Conservation (phyloP, 2,113 vertebrate genomes). For the Bagarius yarrelli region DNA sequence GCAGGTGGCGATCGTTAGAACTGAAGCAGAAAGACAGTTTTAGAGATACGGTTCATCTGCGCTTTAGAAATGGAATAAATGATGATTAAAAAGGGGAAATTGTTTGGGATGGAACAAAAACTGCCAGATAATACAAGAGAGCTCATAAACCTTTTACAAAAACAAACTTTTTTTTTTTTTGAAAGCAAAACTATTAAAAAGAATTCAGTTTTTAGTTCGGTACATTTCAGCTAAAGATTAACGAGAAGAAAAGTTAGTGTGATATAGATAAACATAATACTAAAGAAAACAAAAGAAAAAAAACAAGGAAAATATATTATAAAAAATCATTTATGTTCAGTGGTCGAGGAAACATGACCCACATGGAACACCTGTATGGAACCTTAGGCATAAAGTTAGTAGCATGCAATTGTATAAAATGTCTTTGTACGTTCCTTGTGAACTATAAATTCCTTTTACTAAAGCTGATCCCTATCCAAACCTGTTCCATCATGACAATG, state of each 20-base stretch:
- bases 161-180: background rate
- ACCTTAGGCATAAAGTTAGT: background rate
- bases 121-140: background rate
- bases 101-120: background rate
- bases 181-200: background rate
- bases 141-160: background rate
- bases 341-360: background rate
- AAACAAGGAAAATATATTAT: background rate
- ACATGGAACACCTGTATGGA: background rate
- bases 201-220: background rate
- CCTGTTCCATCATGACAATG: background rate
- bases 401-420: background rate
- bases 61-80: background rate
- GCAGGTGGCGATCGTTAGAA: slow-evolving; percentile 41
- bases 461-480: no score
- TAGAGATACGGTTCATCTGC: background rate
- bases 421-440: background rate
- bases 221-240: background rate
- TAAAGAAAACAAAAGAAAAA: no score
- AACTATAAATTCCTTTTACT: background rate
- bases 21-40: slow-evolving; percentile 29
- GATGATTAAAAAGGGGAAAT: background rate
- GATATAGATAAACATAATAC: background rate
- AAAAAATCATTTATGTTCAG: background rate
- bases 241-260: background rate